Percentiles rank a stretch among this genome's conserved stretches.
Conservation (phyloP, 2,797 vertebrate species). For the Eremophila alpestris region DNA sequence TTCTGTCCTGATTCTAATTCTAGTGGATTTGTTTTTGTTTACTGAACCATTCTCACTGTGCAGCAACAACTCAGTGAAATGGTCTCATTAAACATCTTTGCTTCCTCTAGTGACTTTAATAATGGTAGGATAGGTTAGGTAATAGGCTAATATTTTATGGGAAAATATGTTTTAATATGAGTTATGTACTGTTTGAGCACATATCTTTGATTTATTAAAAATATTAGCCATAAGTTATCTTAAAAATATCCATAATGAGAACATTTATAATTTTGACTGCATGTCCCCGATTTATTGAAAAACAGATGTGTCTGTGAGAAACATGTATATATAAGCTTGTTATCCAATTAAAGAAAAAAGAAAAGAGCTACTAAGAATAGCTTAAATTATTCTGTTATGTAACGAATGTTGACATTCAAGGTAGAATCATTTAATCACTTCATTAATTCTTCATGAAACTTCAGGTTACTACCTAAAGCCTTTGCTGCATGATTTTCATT, state of each 20-base stretch:
- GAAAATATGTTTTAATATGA: not conserved
- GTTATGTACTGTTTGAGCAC: not conserved
- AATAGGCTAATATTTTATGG: not conserved
- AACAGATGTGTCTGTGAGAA: not conserved
- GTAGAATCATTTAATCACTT: not conserved
- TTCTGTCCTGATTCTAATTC: not conserved
- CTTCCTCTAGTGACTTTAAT: not conserved
- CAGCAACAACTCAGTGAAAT: not conserved
- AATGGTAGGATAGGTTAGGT: not conserved
- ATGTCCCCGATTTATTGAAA: not conserved
- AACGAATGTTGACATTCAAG: not conserved
- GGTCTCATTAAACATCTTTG: not conserved
- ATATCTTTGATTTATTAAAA: not conserved
- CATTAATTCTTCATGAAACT: not conserved
- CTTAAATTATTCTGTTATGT: not conserved
- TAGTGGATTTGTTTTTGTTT: not conserved
- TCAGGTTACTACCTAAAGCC: not conserved
- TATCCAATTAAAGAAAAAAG: not conserved
- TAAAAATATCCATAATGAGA: not conserved
- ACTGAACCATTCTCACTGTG: not conserved
- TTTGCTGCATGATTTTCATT: not conserved
- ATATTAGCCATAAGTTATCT: not conserved
- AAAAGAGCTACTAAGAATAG: not conserved
- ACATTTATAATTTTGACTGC: not conserved
- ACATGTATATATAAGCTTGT: not conserved